Conservation (phyloP, 2,797 vertebrate species). For the Sphenopsis melanotis region DNA sequence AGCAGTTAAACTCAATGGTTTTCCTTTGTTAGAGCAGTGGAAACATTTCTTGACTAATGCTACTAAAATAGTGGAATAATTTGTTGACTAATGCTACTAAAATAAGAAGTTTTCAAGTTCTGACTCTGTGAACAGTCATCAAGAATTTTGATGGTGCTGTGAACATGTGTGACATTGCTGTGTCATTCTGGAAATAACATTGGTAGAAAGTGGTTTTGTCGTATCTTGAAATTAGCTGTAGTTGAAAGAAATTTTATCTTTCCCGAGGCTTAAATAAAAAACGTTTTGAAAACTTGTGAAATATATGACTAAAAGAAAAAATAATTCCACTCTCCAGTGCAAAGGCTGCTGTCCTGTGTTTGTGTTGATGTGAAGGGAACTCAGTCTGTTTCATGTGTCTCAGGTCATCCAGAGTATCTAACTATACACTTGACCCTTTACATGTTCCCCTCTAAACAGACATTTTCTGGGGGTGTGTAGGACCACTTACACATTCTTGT, state of each 20-base stretch:
- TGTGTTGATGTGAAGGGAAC: not conserved
- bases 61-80: not conserved
- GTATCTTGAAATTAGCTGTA: not conserved
- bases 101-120: not conserved
- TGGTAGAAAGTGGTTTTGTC: not conserved
- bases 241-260: not conserved
- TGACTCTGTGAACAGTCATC: not conserved
- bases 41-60: not conserved
- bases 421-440: not conserved
- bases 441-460: not conserved
- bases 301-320: not conserved
- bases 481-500: not conserved
- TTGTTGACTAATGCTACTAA: not conserved
- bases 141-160: not conserved
- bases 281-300: not conserved
- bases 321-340: not conserved
- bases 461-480: rapidly evolving
- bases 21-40: not conserved
- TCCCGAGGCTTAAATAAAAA: not conserved
- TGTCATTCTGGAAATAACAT: not conserved
- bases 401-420: not conserved
- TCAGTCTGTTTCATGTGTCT: not conserved
- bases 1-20: not conserved
- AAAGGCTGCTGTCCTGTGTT: not conserved
- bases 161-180: not conserved